Evolutionary conservation across 2,888 invertebrate genomes (phyloP), one percentile per base, ranked within the genome.

Genomic region (Pyrrhia umbra): DNA sequence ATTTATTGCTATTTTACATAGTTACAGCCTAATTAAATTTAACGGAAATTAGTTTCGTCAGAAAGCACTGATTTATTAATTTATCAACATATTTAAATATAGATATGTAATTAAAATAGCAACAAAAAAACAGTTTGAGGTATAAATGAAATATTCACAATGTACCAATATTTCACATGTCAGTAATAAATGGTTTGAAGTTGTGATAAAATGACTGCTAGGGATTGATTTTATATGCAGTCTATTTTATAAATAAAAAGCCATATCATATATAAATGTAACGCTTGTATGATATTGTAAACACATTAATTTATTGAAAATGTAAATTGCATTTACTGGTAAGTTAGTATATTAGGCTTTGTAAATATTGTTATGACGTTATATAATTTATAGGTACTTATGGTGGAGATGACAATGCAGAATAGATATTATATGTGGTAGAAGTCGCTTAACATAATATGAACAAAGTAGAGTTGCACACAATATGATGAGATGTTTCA

Each of bases 281-380:
- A 88, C 89, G 95, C 95, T 95, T 95, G 94, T 95, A 94, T 90
- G 83, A 92, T 93, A 93, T 89, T 94, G 91, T 94, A 94, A 91
- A 92, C 93, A 92, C 90, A 76, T 76, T 92, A 92, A 94, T 94
- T 95, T 94, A 94, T 94, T 94, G 85, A 84, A 87, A 86, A 90
- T 95, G 95, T 95, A 94, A 89, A 95, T 94, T 93, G 92, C 94
- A 93, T 93, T 92, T 92, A 94, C 85, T 85, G 86, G 92, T 95
- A 95, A 94, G 94, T 90, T 94, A 95, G 93, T 87, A 88, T 78
- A 77, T 88, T 94, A 94, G 93, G 94, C 94, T 95, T 94, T 95
- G 95, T 95, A 95, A 92, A 95, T 95, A 95, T 94, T 95, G 95
- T 95, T 95, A 94, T 88, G 92, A 94, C 90, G 94, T 95, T 95